Conservation (phyloP, 92 coral and sea anemone species). For the Diadumene lineata region DNA sequence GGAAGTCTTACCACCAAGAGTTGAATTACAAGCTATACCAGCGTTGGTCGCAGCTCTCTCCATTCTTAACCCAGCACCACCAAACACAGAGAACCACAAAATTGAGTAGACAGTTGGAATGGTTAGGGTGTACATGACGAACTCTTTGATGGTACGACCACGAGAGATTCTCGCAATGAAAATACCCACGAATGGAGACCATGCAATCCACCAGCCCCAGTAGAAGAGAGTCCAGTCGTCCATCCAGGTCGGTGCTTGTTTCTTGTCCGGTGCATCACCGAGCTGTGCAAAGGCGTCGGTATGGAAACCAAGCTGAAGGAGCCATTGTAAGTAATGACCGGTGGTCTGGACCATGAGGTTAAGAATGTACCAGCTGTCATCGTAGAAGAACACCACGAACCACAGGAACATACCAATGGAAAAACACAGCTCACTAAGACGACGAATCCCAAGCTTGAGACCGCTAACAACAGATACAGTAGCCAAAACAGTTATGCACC, state of each 20-base stretch:
- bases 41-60: slow-evolving; percentile 67
- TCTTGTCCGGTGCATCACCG: slow-evolving; percentile 81
- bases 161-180: slow-evolving; percentile 89
- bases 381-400: slow-evolving; percentile 77
- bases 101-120: slow-evolving; percentile 76
- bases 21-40: slow-evolving; percentile 53
- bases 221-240: slow-evolving; percentile 89
- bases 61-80: slow-evolving; percentile 73
- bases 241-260: slow-evolving; percentile 82
- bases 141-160: slow-evolving; percentile 86
- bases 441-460: slow-evolving; percentile 89
- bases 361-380: slow-evolving; percentile 87
- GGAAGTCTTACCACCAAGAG: slow-evolving; percentile 62
- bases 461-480: slow-evolving; percentile 89
- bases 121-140: slow-evolving; percentile 77
- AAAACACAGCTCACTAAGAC: slow-evolving; percentile 87
- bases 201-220: slow-evolving; percentile 99
- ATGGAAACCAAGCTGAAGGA: slow-evolving; percentile 85
- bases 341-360: slow-evolving; percentile 80
- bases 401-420: slow-evolving; percentile 80
- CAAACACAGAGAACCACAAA: slow-evolving; percentile 90
- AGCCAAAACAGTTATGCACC: slow-evolving; percentile 84
- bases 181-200: slow-evolving; percentile 92
- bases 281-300: slow-evolving; percentile 94
- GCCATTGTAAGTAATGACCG: slow-evolving; percentile 89